These are phyloP conservation scores for Cynoglossus semilaevis DNA, from an alignment of 2,113 vertebrate species.

Conservation along the genomic window DNA sequence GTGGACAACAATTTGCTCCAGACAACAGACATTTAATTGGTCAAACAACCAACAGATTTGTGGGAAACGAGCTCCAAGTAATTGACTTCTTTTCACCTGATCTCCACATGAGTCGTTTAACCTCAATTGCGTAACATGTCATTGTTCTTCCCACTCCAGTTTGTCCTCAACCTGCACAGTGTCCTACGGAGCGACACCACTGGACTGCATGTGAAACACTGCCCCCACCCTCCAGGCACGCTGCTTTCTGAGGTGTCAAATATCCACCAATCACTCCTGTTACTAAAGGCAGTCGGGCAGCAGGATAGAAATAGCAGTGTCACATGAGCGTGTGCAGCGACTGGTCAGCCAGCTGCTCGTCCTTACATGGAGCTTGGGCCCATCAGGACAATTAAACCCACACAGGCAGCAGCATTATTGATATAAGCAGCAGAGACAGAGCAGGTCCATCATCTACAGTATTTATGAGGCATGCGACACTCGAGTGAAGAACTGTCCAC, in stretches of 20 bases:
- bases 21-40: neutral
- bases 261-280: constrained; percentile 59
- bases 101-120: constrained; percentile 3
- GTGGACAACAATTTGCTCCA: neutral
- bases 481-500: neutral
- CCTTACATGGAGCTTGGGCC: constrained; percentile 66
- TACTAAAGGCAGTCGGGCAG: constrained; percentile 59
- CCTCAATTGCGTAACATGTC: constrained; percentile 1
- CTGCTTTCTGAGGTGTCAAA: constrained; percentile 62
- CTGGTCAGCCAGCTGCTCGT: constrained; percentile 63
- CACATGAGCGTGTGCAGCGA: constrained; percentile 64
- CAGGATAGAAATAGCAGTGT: constrained; percentile 72
- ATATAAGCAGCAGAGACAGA: constrained; percentile 7
- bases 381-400: constrained; percentile 35
- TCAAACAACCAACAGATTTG: neutral
- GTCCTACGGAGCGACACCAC: constrained; percentile 19
- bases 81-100: constrained; percentile 7
- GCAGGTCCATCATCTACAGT: constrained; percentile 11
- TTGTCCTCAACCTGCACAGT: constrained; percentile 5
- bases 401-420: constrained; percentile 11
- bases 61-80: neutral
- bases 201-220: constrained; percentile 22
- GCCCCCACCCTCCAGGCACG: constrained; percentile 25
- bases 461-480: neutral
- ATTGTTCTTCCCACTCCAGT: constrained; percentile 15